A percentile compares a stretch with the other conserved stretches of the same genome.
These are phyloP conservation scores for Chouioia cunea DNA, from an alignment of 2,888 invertebrate genomes.

Conservation along the genomic window DNA sequence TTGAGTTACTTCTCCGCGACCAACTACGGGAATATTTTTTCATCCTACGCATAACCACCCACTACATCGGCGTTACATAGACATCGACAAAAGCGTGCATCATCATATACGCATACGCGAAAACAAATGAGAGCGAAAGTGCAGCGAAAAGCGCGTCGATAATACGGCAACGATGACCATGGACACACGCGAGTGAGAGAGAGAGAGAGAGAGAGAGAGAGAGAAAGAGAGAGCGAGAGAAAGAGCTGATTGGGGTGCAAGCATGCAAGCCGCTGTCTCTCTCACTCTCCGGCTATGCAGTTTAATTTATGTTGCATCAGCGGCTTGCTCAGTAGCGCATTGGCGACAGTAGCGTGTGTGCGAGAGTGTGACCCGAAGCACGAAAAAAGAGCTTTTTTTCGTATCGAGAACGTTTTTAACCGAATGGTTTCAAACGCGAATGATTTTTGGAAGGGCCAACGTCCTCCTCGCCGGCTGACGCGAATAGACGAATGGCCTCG, in stretches of 20 bases:
- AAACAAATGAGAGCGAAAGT: constrained; percentile 3
- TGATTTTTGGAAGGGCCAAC: too few species aligned
- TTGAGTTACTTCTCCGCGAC: too few species aligned
- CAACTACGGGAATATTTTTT: too few species aligned
- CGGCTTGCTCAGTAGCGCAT: constrained; percentile 42
- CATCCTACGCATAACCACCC: background rate
- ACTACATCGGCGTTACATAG: background rate
- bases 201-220: background rate
- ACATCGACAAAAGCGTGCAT: background rate
- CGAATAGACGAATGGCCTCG: background rate
- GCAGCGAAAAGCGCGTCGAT: constrained; percentile 33
- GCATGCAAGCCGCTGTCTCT: constrained; percentile 10
- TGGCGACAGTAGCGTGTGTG: constrained; percentile 33
- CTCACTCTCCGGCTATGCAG: constrained; percentile 39
- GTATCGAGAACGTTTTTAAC: constrained; percentile 12
- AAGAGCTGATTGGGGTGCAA: constrained; percentile 31
- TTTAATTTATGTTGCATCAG: constrained; percentile 48
- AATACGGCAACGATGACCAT: constrained; percentile 29
- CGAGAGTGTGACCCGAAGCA: too few species aligned
- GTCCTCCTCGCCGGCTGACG: background rate
- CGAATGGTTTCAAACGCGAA: too few species aligned
- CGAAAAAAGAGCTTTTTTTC: too few species aligned
- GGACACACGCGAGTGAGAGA: background rate
- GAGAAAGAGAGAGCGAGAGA: constrained; percentile 1
- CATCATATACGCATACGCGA: constrained; percentile 6